Conservation (phyloP, 1,140 invertebrate species). For the Drosophila repleta region DNA sequence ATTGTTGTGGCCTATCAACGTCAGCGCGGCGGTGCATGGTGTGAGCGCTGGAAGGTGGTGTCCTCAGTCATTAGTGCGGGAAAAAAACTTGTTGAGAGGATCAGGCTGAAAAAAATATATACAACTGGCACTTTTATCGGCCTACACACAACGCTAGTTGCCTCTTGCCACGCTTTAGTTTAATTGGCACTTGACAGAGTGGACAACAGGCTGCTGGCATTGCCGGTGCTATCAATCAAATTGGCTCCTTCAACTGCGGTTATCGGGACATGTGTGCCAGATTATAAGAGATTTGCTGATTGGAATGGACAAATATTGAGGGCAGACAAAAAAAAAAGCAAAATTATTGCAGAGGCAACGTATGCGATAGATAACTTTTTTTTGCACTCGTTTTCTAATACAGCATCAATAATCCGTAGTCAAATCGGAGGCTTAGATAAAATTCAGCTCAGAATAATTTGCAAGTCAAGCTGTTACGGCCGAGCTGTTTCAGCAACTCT, state of each 20-base stretch:
- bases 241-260: constrained; percentile 51
- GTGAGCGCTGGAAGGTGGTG: constrained; percentile 35
- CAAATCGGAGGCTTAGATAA: too few species aligned
- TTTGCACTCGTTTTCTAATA: too few species aligned
- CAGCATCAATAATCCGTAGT: too few species aligned
- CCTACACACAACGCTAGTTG: constrained; percentile 41
- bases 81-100: constrained; percentile 19
- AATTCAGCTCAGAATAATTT: too few species aligned
- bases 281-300: constrained; percentile 21
- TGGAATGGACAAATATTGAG: constrained; percentile 2
- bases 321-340: too few species aligned
- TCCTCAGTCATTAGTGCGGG: constrained; percentile 74
- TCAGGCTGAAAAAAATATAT: constrained; percentile 33
- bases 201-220: constrained; percentile 53
- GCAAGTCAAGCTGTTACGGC: too few species aligned
- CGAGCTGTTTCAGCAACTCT: too few species aligned
- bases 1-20: constrained; percentile 82
- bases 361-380: too few species aligned
- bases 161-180: constrained; percentile 76
- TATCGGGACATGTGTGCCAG: constrained; percentile 28
- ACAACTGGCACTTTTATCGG: constrained; percentile 70
- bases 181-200: constrained; percentile 78
- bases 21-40: constrained; percentile 57
- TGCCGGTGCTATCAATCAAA: constrained; percentile 69
- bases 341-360: too few species aligned